A percentile compares a stretch with the other conserved stretches of the same genome.
Conservation (phyloP, 2,888 invertebrate genomes). For the Troglohyphantes excavatus region DNA sequence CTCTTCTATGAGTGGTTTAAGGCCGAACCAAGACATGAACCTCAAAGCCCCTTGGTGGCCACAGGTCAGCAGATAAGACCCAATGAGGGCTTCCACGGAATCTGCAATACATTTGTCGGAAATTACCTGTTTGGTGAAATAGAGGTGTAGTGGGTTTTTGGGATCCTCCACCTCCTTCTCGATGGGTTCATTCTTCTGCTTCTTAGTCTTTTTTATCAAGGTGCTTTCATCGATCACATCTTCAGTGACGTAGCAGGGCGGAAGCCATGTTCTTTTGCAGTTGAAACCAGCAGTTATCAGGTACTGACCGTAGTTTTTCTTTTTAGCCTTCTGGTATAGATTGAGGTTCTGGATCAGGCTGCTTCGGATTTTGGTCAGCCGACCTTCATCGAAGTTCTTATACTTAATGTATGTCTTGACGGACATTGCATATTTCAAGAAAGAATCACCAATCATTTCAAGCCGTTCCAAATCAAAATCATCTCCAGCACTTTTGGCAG, state of each 20-base stretch:
- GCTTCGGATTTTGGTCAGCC: conserved; percentile 96
- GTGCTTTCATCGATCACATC: conserved; percentile 82
- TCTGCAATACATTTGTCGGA: conserved; percentile 88
- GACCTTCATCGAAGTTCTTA: conserved; percentile 98
- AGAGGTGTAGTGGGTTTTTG: neutral
- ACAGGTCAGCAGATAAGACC: conserved; percentile 87
- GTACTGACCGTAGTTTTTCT: conserved; percentile 93
- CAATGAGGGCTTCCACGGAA: conserved; percentile 92
- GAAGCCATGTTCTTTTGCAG: conserved; percentile 96
- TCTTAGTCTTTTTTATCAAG: conserved; percentile 21
- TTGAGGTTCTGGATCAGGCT: conserved; percentile 95
- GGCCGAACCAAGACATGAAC: conserved; percentile 78
- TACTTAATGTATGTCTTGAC: conserved; percentile 97
- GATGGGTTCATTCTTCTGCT: conserved; percentile 82
- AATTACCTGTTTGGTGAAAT: conserved; percentile 63
- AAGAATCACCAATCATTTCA: conserved; percentile 95
- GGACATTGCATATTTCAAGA: conserved; percentile 95
- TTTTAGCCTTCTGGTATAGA: conserved; percentile 94
- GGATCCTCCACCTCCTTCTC: neutral
- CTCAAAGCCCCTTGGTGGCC: conserved; percentile 83
- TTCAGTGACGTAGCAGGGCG: conserved; percentile 88
- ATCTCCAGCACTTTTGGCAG: conserved; percentile 89
- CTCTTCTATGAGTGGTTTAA: conserved; percentile 42
- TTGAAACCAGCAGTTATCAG: conserved; percentile 99
- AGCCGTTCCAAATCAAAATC: conserved; percentile 90